A percentile compares a stretch with the other conserved stretches of the same genome.
Conservation (phyloP, 2,888 invertebrate species). For the Platycnemis pennipes region DNA sequence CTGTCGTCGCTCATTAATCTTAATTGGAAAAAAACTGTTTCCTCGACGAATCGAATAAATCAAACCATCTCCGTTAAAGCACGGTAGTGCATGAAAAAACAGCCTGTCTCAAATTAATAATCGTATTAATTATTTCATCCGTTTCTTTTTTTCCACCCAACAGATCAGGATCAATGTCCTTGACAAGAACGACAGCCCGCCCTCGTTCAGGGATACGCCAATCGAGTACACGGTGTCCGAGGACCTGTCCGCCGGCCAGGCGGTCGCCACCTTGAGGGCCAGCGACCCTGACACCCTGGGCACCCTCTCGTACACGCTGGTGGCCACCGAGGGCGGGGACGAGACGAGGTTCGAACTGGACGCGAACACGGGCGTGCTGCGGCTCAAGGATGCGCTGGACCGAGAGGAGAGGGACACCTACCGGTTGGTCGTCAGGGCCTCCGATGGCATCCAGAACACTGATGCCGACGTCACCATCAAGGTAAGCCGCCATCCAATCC, state of each 20-base stretch:
- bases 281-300: slow-evolving; percentile 93
- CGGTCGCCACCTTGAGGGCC: slow-evolving; percentile 88
- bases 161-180: slow-evolving; percentile 92
- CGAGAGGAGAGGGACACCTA: slow-evolving; percentile 91
- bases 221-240: slow-evolving; percentile 90
- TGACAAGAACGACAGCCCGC: slow-evolving; percentile 98
- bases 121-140: background rate
- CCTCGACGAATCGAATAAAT: slow-evolving; percentile 7
- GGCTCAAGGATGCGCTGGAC: slow-evolving; percentile 90
- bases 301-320: slow-evolving; percentile 87
- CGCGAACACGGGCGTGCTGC: slow-evolving; percentile 86
- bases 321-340: slow-evolving; percentile 79
- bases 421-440: slow-evolving; percentile 89
- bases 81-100: background rate
- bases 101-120: background rate
- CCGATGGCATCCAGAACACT: slow-evolving; percentile 93
- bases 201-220: slow-evolving; percentile 89
- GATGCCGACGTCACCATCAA: slow-evolving; percentile 89
- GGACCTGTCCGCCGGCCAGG: slow-evolving; percentile 90
- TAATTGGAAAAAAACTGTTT: background rate
- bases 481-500: slow-evolving; percentile 82
- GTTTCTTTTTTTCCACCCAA: slow-evolving; percentile 77
- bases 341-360: slow-evolving; percentile 84
- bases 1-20: slow-evolving; percentile 18
- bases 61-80: background rate